A percentile compares a stretch with the other conserved stretches of the same genome.
These are phyloP conservation scores for Triops longicaudatus DNA, from an alignment of 1,140 invertebrate genomes.

Conservation along the genomic window DNA sequence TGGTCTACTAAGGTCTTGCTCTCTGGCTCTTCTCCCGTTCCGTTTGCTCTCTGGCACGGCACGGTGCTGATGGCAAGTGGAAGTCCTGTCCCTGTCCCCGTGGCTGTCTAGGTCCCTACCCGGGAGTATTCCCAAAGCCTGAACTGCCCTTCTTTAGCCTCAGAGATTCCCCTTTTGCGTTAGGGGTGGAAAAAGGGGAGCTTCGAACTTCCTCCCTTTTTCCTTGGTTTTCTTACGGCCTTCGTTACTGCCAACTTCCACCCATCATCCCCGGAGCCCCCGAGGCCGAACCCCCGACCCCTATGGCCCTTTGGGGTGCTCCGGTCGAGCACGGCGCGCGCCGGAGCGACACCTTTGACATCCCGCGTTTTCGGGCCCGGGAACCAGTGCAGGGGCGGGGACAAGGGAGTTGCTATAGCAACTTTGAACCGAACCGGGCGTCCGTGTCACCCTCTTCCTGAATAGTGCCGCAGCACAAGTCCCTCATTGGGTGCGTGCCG, in stretches of 20 bases:
- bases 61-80: slow-evolving; percentile 13
- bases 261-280: not conserved
- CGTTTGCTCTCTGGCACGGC: slow-evolving; percentile 13
- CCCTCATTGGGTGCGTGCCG: slow-evolving; percentile 1
- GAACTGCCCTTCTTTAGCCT: not conserved
- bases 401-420: slow-evolving; percentile 3
- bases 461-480: not conserved
- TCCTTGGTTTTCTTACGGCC: too few relatives aligned
- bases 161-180: not conserved
- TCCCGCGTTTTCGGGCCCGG: not conserved
- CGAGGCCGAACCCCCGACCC: slow-evolving; percentile 9
- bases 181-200: not conserved
- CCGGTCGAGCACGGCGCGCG: slow-evolving; percentile 12
- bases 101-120: not conserved
- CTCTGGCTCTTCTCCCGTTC: slow-evolving; percentile 13
- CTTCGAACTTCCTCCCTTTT: not conserved
- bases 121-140: not conserved
- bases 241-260: not conserved
- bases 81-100: not conserved
- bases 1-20: slow-evolving; percentile 11
- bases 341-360: slow-evolving; percentile 13
- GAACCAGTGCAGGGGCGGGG: not conserved
- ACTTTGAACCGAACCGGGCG: not conserved
- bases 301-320: slow-evolving; percentile 9
- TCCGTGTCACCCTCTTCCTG: not conserved